Evolutionary conservation across 2,113 vertebrate genomes (phyloP), one percentile per base, ranked within the genome.

Genomic region (Dolichotis patagonum): DNA sequence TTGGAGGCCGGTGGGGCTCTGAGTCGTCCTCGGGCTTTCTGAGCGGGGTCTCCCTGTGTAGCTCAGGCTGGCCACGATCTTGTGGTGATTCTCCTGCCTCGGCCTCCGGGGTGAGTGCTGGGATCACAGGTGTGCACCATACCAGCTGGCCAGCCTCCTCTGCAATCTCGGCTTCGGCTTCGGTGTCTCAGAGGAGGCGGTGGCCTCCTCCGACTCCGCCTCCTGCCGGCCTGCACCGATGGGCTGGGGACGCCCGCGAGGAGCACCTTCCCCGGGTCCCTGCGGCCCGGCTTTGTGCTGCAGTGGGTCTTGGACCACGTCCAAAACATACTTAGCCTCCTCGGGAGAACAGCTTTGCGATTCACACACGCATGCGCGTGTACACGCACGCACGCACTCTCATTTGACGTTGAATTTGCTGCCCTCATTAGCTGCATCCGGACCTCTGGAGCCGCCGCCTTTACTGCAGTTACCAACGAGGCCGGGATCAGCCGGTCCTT

Each of bases 401-500:
- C 98, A 98, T 98, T 98, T 98, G 97, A 73, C 93, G 97, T 98
- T 93, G 87, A 90, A 98, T 98, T 98, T 98, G 98, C 97, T 97
- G 84, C 97, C 97, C 98, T 98, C 98, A 98, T 98, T 98, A 98
- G 96, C 97, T 98, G 96, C 90, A 85, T 98, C 98, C 98, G 97
- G 97, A 97, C 95, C 97, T 98, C 95, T 97, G 96, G 98, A 98
- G 96, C 86, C 35, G 86, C 97, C 30, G 84, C 97, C 98, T 98
- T 98, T 98, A 98, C 97, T 96, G 91, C 58, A 94, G 94, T 98
- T 98, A 98, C 97, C 98, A 98, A 95, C 49, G 85, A 98, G 94
- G 73, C 97, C 98, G 88, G 98, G 98, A 98, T 98, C 96, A 49
- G 94, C 96, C 97, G 95, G 97, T 97, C 90, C 97, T 98, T 96